Percentiles rank a stretch among this genome's conserved stretches.
Evolutionary conservation across 2,113 vertebrate species (phyloP).

Genomic region (Tamias sibiricus): DNA sequence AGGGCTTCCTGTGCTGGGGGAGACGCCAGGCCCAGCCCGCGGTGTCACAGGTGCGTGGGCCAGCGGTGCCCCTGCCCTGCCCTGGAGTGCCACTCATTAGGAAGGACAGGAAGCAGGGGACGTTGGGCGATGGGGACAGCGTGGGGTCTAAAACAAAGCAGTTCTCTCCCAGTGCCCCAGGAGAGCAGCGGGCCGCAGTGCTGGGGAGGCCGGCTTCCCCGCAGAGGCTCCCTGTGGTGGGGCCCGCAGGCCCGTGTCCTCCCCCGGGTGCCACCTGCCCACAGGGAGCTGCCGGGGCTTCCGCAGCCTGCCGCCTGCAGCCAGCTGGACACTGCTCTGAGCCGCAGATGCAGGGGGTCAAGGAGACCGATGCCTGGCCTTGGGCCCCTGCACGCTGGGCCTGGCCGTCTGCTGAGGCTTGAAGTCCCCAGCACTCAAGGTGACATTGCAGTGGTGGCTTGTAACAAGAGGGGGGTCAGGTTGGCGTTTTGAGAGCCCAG

Average conservation of each 20-base stretch:
- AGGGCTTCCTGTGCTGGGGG: not conserved
- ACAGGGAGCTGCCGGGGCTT: too few relatives aligned
- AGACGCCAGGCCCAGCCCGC: too few relatives aligned
- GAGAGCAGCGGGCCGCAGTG: not conserved
- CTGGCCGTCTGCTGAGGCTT: not conserved
- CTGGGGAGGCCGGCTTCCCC: not conserved
- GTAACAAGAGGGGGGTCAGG: not conserved
- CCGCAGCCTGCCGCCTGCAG: not conserved
- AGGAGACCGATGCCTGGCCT: not conserved
- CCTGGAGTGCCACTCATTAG: not conserved
- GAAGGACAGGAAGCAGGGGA: rapidly evolving
- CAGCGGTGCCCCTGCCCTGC: too few relatives aligned
- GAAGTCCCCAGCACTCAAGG: not conserved
- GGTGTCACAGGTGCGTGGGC: not conserved
- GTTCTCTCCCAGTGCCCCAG: too few relatives aligned
- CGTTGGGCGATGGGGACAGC: too few relatives aligned
- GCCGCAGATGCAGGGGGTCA: too few relatives aligned
- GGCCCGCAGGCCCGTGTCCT: not conserved
- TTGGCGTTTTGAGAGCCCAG: not conserved
- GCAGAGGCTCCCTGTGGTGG: too few relatives aligned
- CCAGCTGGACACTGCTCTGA: too few relatives aligned
- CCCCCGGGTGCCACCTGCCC: not conserved
- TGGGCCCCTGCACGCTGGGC: not conserved
- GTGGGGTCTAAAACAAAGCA: too few relatives aligned
- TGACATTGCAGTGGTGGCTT: not conserved